phyloP scores from a whole-genome alignment of 2,113 vertebrate species.

The Saccopteryx bilineata region DNA sequence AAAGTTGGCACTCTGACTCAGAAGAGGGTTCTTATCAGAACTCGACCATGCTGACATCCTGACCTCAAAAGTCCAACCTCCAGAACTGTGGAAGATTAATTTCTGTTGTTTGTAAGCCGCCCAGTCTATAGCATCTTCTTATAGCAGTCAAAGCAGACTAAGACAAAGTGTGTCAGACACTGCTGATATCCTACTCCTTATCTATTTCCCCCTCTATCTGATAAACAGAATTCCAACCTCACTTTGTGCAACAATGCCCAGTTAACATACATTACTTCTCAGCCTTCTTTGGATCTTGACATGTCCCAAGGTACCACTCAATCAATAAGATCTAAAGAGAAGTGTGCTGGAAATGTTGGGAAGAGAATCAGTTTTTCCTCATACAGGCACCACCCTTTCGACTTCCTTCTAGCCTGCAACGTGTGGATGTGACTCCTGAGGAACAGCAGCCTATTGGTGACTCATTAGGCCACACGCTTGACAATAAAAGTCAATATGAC shows the following conservation, averaged over 20 bases:
- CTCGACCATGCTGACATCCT: neutral
- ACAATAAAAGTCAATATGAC: neutral
- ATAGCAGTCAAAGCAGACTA: neutral
- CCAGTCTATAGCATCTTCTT: neutral
- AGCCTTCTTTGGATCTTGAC: neutral
- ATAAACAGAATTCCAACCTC: neutral
- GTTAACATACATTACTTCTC: neutral
- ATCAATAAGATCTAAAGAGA: neutral
- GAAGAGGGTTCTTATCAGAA: neutral
- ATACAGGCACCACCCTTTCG: neutral
- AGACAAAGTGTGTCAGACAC: neutral
- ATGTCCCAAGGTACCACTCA: neutral
- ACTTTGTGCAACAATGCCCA: neutral
- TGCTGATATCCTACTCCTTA: neutral
- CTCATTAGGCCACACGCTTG: neutral
- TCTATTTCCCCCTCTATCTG: neutral
- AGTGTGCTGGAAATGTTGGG: neutral
- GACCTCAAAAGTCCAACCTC: neutral
- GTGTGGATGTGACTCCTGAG: neutral
- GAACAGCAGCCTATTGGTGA: neutral
- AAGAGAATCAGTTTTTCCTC: neutral
- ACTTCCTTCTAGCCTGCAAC: neutral
- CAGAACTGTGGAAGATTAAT: neutral
- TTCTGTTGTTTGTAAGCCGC: neutral
- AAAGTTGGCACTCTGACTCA: neutral